phyloP scores from a whole-genome alignment of 2,888 invertebrate species.

The Epinotia bilunana region DNA sequence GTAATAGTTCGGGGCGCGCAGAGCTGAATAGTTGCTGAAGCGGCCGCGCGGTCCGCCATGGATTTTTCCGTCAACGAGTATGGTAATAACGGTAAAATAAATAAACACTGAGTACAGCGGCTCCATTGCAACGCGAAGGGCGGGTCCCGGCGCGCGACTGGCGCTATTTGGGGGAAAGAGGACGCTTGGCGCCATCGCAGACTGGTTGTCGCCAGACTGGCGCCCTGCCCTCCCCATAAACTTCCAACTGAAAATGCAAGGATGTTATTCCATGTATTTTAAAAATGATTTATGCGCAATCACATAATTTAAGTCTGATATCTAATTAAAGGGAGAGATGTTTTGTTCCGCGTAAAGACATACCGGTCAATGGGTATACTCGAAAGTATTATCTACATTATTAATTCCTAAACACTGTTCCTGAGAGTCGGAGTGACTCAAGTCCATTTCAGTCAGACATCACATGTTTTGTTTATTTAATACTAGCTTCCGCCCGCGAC shows the following conservation, averaged over 20 bases:
- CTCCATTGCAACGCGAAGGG: conserved; percentile 70
- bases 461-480: no score
- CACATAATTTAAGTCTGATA: no score
- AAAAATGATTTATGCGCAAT: neutral
- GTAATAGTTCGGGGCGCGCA: conserved; percentile 49
- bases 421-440: no score
- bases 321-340: no score
- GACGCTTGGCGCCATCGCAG: conserved; percentile 67
- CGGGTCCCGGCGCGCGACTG: conserved; percentile 74
- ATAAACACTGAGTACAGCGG: conserved; percentile 54
- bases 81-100: conserved; percentile 52
- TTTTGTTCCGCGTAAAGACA: no score
- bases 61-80: conserved; percentile 61
- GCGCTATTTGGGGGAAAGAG: conserved; percentile 57
- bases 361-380: no score
- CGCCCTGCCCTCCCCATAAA: conserved; percentile 56
- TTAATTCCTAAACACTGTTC: no score
- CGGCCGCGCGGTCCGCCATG: conserved; percentile 64
- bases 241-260: conserved; percentile 46
- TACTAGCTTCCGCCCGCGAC: no score
- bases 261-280: neutral
- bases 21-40: conserved; percentile 50
- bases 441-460: no score
- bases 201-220: conserved; percentile 71
- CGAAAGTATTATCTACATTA: no score